A percentile compares a stretch with the other conserved stretches of the same genome.
Conservation (phyloP, 2,113 vertebrate genomes). For the Leptosomus discolor region DNA sequence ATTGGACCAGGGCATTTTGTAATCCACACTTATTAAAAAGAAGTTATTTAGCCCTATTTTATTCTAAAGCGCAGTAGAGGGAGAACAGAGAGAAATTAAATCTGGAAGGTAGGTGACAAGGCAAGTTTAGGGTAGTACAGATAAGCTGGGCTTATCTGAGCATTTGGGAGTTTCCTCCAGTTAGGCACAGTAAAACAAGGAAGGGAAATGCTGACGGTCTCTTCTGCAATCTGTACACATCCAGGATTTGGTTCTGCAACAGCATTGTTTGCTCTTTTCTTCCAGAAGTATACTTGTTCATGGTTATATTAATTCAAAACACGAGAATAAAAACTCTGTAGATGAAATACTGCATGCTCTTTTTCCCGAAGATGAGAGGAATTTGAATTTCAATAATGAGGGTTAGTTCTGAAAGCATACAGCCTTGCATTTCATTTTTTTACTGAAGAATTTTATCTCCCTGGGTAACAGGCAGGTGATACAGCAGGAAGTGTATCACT, state of each 20-base stretch:
- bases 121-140: not conserved
- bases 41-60: not conserved
- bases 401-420: not conserved
- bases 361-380: not conserved
- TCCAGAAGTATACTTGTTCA: not conserved
- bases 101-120: not conserved
- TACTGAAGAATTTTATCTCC: not conserved
- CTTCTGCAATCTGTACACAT: constrained; percentile 15
- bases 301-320: not conserved
- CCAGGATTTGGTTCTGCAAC: not conserved
- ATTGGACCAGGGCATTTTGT: constrained; percentile 10
- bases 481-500: not conserved
- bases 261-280: not conserved
- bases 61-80: not conserved
- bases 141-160: constrained; percentile 6
- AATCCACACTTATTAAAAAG: constrained; percentile 43
- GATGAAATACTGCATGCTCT: not conserved
- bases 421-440: not conserved
- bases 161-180: constrained; percentile 8
- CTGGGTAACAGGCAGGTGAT: not conserved
- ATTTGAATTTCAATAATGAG: not conserved
- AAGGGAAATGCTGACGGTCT: not conserved
- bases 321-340: not conserved
- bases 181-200: constrained; percentile 37
- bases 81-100: constrained; percentile 12